These are phyloP conservation scores for Parnassius glacialis DNA, from an alignment of 2,888 invertebrate species.

Conservation along the genomic window DNA sequence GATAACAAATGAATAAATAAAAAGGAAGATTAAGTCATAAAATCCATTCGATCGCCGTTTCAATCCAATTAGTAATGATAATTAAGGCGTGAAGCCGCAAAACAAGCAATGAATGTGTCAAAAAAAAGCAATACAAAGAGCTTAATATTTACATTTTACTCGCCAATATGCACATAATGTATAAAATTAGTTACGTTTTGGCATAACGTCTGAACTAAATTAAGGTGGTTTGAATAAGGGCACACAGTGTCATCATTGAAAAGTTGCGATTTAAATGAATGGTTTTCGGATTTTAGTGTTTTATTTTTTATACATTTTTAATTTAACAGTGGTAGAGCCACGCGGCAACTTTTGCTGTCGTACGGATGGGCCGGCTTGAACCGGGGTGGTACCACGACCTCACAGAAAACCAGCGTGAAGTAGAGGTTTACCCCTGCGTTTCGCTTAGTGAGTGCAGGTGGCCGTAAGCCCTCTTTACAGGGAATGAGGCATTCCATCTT, in stretches of 20 bases:
- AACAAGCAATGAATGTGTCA: constrained; percentile 9
- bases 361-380: too few species aligned
- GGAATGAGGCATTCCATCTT: too few species aligned
- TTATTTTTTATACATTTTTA: too few species aligned
- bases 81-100: constrained; percentile 17
- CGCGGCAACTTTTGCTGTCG: too few species aligned
- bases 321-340: too few species aligned
- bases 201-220: not conserved
- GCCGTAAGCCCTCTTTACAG: too few species aligned
- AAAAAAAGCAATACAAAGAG: constrained; percentile 13
- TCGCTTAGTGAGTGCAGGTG: too few species aligned
- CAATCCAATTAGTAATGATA: constrained; percentile 24
- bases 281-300: too few species aligned
- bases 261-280: not conserved
- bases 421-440: too few species aligned
- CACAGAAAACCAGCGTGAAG: too few species aligned
- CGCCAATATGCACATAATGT: constrained; percentile 7
- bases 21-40: constrained; percentile 20
- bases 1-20: constrained; percentile 14
- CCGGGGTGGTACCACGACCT: too few species aligned
- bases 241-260: too few species aligned
- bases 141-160: constrained; percentile 13
- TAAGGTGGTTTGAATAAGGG: not conserved
- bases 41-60: constrained; percentile 16
- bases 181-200: constrained; percentile 7